These are phyloP conservation scores for Oryzias sinensis DNA, from an alignment of 2,797 vertebrate genomes.

Conservation along the genomic window DNA sequence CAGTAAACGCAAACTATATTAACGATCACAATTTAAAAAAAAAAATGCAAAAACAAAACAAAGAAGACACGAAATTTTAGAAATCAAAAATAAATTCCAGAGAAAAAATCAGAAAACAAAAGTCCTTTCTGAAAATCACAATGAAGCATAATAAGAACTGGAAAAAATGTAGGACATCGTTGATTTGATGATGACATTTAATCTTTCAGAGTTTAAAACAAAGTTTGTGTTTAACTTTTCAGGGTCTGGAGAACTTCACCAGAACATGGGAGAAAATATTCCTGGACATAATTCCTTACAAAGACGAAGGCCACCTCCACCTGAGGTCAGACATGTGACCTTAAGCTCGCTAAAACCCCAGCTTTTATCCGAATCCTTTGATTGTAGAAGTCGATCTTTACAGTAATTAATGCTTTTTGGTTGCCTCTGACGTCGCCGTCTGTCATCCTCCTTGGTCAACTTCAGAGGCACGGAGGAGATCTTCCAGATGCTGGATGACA, in stretches of 20 bases:
- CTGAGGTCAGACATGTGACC: constrained; percentile 74
- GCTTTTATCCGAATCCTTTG: too few species aligned
- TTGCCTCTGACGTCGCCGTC: background rate
- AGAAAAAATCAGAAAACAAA: background rate
- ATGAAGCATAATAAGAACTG: too few species aligned
- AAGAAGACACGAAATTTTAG: too few species aligned
- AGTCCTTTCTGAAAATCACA: too few species aligned
- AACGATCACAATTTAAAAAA: background rate
- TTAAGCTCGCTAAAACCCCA: background rate
- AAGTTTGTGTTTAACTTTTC: constrained; percentile 31
- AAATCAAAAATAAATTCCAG: background rate
- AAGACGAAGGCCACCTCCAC: constrained; percentile 81
- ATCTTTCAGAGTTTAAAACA: background rate
- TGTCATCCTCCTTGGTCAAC: background rate
- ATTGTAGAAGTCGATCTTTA: too few species aligned
- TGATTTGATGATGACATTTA: background rate
- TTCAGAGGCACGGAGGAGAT: constrained; percentile 84
- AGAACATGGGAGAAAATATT: constrained; percentile 79
- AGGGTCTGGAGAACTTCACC: constrained; percentile 81
- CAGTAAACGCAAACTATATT: too few species aligned
- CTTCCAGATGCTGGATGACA: constrained; percentile 87
- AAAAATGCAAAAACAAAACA: too few species aligned
- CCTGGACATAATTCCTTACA: constrained; percentile 82
- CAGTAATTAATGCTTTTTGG: too few species aligned
- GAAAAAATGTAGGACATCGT: too few species aligned